phyloP scores from a whole-genome alignment of 2,797 vertebrate genomes.

The Merluccius polli region DNA sequence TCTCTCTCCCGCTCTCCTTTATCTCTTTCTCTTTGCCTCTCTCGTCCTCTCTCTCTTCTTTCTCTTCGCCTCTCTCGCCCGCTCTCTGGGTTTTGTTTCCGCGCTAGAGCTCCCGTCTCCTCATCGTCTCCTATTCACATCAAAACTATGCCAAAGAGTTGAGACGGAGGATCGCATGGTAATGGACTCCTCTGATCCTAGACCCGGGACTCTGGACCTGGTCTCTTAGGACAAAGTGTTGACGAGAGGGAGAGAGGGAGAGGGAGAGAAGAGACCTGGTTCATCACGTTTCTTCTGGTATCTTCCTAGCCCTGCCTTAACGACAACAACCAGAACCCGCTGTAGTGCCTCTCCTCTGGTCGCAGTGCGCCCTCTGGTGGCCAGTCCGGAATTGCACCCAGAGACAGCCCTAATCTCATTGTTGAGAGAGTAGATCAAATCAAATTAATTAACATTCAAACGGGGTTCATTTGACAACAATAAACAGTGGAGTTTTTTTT shows the following conservation, averaged over 20 bases:
- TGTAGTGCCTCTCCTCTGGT: slow-evolving; percentile 37
- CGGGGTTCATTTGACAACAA: neutral
- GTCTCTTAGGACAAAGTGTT: neutral
- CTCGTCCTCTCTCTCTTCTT: neutral
- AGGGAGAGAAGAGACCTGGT: too few relatives aligned
- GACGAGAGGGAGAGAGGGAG: neutral
- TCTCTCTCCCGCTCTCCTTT: too few relatives aligned
- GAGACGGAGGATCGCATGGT: too few relatives aligned
- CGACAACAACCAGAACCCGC: neutral
- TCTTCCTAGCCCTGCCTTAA: neutral
- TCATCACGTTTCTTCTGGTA: neutral
- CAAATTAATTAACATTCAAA: neutral
- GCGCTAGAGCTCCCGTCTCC: neutral
- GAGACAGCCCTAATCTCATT: neutral
- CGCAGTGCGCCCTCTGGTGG: slow-evolving; percentile 27
- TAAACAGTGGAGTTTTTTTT: neutral
- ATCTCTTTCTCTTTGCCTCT: neutral
- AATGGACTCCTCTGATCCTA: too few relatives aligned
- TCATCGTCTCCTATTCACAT: slow-evolving; percentile 37
- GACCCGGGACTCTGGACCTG: neutral
- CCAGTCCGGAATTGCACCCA: neutral
- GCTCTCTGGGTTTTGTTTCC: neutral
- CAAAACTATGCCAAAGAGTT: slow-evolving; percentile 22
- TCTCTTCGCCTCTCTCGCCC: neutral
- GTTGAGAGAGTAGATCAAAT: neutral